phyloP scores from a whole-genome alignment of 2,888 invertebrate species.

The Dasysyrphus albostriatus region DNA sequence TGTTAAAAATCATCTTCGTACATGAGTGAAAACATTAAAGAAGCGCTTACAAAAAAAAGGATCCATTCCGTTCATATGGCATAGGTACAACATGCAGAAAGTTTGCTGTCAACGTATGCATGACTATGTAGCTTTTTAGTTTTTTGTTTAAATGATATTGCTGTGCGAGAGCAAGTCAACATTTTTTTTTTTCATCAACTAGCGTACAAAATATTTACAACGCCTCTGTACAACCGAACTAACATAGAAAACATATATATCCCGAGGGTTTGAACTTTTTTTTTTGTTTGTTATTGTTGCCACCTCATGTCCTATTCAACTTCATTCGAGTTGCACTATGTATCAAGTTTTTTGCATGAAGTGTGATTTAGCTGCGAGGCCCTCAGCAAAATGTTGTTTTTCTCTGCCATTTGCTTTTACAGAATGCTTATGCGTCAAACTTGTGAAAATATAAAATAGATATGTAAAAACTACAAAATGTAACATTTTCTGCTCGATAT shows the following conservation, averaged over 20 bases:
- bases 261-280: slow-evolving; percentile 28
- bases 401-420: slow-evolving; percentile 22
- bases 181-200: slow-evolving; percentile 40
- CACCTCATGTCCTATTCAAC: slow-evolving; percentile 17
- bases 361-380: slow-evolving; percentile 16
- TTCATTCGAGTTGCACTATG: slow-evolving; percentile 29
- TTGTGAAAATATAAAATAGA: slow-evolving; percentile 12
- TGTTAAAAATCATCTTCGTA: neutral
- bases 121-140: slow-evolving; percentile 8
- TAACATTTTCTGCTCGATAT: slow-evolving; percentile 42
- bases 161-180: slow-evolving; percentile 30
- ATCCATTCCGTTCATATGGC: neutral
- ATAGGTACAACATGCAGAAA: slow-evolving; percentile 12
- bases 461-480: slow-evolving; percentile 37
- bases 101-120: slow-evolving; percentile 18
- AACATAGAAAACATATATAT: slow-evolving; percentile 36
- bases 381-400: slow-evolving; percentile 21
- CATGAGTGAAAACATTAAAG: slow-evolving; percentile 22
- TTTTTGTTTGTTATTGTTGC: neutral
- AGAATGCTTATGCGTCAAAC: slow-evolving; percentile 37
- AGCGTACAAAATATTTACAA: slow-evolving; percentile 35
- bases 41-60: neutral
- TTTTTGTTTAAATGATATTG: slow-evolving; percentile 11
- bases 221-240: slow-evolving; percentile 53
- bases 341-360: slow-evolving; percentile 49